phyloP scores from a whole-genome alignment of 2,797 vertebrate species.

The Pangasius mekongensis region DNA sequence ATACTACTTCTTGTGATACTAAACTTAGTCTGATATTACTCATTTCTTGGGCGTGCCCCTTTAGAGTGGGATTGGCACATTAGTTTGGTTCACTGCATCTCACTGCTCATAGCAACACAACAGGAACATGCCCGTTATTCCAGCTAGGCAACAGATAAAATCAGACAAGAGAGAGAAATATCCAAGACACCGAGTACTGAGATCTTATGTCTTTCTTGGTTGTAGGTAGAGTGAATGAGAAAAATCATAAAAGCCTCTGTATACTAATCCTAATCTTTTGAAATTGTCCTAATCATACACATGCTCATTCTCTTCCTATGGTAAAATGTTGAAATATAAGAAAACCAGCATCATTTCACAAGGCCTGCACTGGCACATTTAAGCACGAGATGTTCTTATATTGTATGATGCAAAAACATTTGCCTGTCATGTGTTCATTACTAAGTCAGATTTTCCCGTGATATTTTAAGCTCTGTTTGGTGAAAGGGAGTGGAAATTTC shows the following conservation, averaged over 20 bases:
- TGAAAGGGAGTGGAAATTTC: too few species aligned
- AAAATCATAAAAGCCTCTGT: neutral
- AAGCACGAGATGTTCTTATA: neutral
- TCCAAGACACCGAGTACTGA: neutral
- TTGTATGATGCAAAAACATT: neutral
- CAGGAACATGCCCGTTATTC: neutral
- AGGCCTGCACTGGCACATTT: neutral
- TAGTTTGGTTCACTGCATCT: neutral
- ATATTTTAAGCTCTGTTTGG: too few species aligned
- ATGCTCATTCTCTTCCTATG: neutral
- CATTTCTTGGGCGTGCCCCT: conserved; percentile 55
- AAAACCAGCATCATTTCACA: neutral
- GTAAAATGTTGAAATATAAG: neutral
- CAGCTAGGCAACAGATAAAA: neutral
- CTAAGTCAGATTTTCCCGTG: too few species aligned
- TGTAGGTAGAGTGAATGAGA: neutral
- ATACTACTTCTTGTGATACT: conserved; percentile 64
- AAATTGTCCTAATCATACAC: neutral
- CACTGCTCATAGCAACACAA: neutral
- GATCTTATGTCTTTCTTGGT: neutral
- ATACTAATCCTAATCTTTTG: neutral
- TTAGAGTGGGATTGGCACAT: conserved; percentile 34
- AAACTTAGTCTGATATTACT: conserved; percentile 77
- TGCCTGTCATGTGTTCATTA: neutral
- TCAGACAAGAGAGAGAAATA: neutral